Conservation (phyloP, 1,140 invertebrate genomes). For the Maniola jurtina region DNA sequence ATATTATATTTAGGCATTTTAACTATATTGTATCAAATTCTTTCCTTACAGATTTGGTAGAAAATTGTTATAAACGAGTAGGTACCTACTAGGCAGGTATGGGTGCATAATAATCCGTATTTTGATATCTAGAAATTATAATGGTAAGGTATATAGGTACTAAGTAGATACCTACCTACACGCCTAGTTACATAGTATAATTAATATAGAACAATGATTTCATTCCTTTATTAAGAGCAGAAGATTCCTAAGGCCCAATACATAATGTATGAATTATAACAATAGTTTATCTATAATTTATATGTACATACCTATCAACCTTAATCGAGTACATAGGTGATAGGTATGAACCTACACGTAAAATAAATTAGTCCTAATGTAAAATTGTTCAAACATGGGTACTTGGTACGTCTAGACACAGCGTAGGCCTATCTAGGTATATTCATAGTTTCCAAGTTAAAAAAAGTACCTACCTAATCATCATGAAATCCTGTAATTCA, state of each 20-base stretch:
- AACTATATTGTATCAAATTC: no score
- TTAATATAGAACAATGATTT: constrained; percentile 6
- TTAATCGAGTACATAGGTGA: no score
- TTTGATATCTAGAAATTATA: not conserved
- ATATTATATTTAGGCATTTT: no score
- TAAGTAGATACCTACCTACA: not conserved
- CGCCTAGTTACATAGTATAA: not conserved
- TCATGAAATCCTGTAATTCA: constrained; percentile 26
- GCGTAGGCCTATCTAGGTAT: not conserved
- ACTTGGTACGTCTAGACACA: no score
- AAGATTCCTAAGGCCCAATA: not conserved
- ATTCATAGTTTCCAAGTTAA: not conserved
- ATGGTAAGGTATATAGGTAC: no score
- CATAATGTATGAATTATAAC: constrained; percentile 6
- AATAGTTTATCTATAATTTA: not conserved
- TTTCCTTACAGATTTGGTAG: no score
- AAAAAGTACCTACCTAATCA: constrained; percentile 45
- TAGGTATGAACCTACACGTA: no score
- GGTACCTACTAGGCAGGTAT: no score
- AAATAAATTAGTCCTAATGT: no score
- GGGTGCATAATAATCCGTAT: no score
- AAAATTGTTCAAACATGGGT: no score
- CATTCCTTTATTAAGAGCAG: constrained; percentile 5
- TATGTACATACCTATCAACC: not conserved
- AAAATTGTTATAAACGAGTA: no score